A percentile compares a stretch with the other conserved stretches of the same genome.
These are phyloP conservation scores for Papilio dardanus DNA, from an alignment of 1,140 invertebrate genomes.

Conservation along the genomic window DNA sequence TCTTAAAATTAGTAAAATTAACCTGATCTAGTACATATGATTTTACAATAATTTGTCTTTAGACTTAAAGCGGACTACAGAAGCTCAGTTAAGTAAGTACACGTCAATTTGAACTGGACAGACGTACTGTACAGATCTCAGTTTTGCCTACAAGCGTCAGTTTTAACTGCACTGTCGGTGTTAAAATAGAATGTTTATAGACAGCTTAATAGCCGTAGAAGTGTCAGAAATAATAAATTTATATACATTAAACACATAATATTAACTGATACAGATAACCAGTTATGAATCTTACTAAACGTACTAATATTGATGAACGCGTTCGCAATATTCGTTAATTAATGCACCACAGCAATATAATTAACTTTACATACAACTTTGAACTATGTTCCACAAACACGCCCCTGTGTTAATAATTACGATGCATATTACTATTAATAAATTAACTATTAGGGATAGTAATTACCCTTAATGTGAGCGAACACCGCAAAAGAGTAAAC, in stretches of 20 bases:
- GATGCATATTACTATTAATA: not conserved
- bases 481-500: too few relatives aligned
- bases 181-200: too few relatives aligned
- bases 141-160: too few relatives aligned
- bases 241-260: not conserved
- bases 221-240: not conserved
- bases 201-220: not conserved
- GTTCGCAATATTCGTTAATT: not conserved
- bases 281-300: not conserved
- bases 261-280: slow-evolving; percentile 11
- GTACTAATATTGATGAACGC: not conserved
- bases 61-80: too few relatives aligned
- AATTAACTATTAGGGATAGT: not conserved
- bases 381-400: not conserved
- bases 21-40: too few relatives aligned
- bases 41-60: too few relatives aligned
- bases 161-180: too few relatives aligned
- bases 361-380: slow-evolving; percentile 4
- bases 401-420: not conserved
- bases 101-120: too few relatives aligned
- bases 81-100: too few relatives aligned
- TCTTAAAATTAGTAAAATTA: too few relatives aligned
- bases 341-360: not conserved
- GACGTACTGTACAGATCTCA: too few relatives aligned
- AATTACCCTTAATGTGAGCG: too few relatives aligned